phyloP scores from a whole-genome alignment of 1,140 invertebrate species.

The Coenobita brevimanus region DNA sequence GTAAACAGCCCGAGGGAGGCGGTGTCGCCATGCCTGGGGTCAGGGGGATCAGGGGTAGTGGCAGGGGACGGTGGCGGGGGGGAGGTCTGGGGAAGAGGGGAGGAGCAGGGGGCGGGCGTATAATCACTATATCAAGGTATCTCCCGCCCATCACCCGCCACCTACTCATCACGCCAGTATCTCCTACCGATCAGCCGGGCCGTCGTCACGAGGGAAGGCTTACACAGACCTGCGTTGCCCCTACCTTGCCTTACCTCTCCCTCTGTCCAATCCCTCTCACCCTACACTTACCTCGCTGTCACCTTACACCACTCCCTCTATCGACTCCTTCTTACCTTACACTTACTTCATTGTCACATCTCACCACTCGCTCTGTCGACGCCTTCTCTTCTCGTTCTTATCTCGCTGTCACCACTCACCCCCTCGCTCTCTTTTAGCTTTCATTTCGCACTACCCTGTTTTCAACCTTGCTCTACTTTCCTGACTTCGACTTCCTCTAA shows the following conservation, averaged over 20 bases:
- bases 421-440: not conserved
- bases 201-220: not conserved
- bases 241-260: not conserved
- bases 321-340: not conserved
- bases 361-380: not conserved
- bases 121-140: slow-evolving; percentile 52
- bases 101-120: not conserved
- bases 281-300: not conserved
- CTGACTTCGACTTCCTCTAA: not conserved
- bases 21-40: not conserved
- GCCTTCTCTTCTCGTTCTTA: not conserved
- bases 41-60: not conserved
- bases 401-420: not conserved
- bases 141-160: slow-evolving; percentile 28
- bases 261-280: not conserved
- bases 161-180: slow-evolving; percentile 29
- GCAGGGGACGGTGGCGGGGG: not conserved
- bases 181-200: slow-evolving; percentile 31
- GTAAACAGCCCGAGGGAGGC: too few relatives aligned
- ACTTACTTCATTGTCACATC: not conserved
- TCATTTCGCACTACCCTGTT: too few relatives aligned
- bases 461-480: not conserved
- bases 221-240: not conserved
- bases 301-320: not conserved
- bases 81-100: not conserved